Evolutionary conservation across 2,113 vertebrate genomes (phyloP).

Genomic region (Neogobius melanostomus): DNA sequence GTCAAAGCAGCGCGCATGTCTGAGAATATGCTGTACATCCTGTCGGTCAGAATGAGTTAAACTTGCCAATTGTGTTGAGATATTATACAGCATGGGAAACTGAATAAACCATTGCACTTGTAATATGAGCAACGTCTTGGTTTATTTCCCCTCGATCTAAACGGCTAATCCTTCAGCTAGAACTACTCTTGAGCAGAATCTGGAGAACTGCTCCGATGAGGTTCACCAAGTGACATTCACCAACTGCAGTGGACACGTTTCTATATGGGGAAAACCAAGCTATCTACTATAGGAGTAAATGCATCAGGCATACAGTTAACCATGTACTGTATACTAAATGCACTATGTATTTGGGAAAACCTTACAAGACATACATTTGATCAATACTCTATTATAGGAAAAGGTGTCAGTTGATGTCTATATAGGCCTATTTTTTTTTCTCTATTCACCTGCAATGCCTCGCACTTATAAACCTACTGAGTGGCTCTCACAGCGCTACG

Average conservation of each 20-base stretch:
- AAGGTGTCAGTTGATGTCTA: no score
- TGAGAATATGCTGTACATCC: background rate
- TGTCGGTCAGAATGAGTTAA: background rate
- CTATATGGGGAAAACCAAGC: background rate
- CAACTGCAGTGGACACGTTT: background rate
- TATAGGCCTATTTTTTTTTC: background rate
- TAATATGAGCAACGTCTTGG: no score
- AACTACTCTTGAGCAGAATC: no score
- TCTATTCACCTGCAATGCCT: background rate
- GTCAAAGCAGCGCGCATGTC: constrained; percentile 7
- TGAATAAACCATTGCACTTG: background rate
- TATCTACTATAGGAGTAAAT: background rate
- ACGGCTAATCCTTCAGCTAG: no score
- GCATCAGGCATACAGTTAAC: no score
- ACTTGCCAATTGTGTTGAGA: background rate
- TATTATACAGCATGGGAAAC: background rate
- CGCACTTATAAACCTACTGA: background rate
- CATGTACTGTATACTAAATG: no score
- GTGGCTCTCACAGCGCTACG: background rate
- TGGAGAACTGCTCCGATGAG: no score
- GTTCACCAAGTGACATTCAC: no score
- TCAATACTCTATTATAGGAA: no score
- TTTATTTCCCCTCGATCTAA: no score
- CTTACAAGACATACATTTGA: no score
- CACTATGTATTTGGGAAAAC: no score